Evolutionary conservation across 1,140 invertebrate genomes (phyloP).

Genomic region (Holcopasites calliopsidis): DNA sequence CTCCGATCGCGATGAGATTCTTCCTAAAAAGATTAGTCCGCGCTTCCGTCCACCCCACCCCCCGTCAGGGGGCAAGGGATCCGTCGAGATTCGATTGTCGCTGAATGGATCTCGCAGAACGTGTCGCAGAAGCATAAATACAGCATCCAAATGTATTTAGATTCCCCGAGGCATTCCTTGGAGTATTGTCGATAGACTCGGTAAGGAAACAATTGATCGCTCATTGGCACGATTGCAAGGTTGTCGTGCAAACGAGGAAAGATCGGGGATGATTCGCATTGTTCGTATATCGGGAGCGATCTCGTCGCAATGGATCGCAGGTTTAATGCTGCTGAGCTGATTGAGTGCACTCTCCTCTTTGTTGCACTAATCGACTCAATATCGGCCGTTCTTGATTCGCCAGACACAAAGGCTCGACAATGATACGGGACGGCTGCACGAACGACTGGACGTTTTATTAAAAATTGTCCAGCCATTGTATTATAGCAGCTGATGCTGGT

Average conservation of each 20-base stretch:
- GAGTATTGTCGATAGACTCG: too few relatives aligned
- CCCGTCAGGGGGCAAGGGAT: not conserved
- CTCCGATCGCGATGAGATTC: constrained; percentile 51
- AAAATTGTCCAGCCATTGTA: constrained; percentile 29
- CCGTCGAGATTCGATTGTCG: constrained; percentile 57
- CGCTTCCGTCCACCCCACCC: constrained; percentile 66
- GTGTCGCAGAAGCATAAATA: not conserved
- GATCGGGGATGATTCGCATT: constrained; percentile 9
- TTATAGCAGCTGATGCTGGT: not conserved
- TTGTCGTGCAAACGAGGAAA: constrained; percentile 20
- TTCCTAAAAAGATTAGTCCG: constrained; percentile 74
- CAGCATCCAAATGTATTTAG: not conserved
- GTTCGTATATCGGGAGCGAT: constrained; percentile 6
- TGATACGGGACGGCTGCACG: constrained; percentile 30
- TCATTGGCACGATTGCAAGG: too few relatives aligned
- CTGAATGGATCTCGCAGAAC: constrained; percentile 7
- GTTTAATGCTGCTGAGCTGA: constrained; percentile 30
- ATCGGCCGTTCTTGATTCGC: constrained; percentile 32
- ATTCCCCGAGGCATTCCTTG: not conserved
- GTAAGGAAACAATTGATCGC: too few relatives aligned
- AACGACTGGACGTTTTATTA: constrained; percentile 33
- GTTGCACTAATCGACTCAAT: constrained; percentile 42
- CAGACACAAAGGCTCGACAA: constrained; percentile 38
- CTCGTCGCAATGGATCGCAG: constrained; percentile 12
- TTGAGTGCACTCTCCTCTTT: constrained; percentile 44